Percentiles rank a stretch among this genome's conserved stretches.
phyloP scores from a whole-genome alignment of 2,113 vertebrate species.

The Willisornis vidua region DNA sequence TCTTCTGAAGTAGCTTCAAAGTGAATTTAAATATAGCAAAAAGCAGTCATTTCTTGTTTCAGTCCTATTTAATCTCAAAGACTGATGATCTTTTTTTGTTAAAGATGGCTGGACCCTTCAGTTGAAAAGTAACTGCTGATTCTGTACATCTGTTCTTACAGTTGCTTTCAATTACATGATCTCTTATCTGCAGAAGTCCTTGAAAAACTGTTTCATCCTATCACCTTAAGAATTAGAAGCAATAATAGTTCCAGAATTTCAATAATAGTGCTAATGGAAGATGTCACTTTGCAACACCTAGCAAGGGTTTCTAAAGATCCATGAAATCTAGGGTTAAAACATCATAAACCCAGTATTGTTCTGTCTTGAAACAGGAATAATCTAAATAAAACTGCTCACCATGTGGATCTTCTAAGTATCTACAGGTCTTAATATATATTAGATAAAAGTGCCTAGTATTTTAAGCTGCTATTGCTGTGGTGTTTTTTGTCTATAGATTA shows the following conservation, averaged over 20 bases:
- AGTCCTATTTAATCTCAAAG: conserved; percentile 16
- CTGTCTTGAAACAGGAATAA: neutral
- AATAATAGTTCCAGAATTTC: neutral
- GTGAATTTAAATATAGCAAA: conserved; percentile 40
- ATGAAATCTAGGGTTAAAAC: neutral
- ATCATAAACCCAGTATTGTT: neutral
- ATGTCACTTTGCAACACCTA: neutral
- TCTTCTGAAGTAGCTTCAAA: conserved; percentile 44
- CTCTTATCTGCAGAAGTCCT: neutral
- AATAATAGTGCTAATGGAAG: neutral
- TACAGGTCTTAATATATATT: neutral
- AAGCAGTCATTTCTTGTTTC: conserved; percentile 17
- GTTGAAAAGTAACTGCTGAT: neutral
- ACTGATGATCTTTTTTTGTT: neutral
- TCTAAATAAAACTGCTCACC: neutral
- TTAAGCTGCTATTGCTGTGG: neutral
- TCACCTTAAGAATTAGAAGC: neutral
- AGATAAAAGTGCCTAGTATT: neutral
- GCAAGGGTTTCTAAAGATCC: neutral
- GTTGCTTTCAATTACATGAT: neutral
- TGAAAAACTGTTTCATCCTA: neutral
- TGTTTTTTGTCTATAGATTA: neutral
- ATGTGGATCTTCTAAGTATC: neutral
- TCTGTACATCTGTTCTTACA: neutral
- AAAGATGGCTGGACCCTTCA: neutral